These are phyloP conservation scores for Falco novaeseelandiae DNA, from an alignment of 2,797 vertebrate genomes.

Conservation along the genomic window DNA sequence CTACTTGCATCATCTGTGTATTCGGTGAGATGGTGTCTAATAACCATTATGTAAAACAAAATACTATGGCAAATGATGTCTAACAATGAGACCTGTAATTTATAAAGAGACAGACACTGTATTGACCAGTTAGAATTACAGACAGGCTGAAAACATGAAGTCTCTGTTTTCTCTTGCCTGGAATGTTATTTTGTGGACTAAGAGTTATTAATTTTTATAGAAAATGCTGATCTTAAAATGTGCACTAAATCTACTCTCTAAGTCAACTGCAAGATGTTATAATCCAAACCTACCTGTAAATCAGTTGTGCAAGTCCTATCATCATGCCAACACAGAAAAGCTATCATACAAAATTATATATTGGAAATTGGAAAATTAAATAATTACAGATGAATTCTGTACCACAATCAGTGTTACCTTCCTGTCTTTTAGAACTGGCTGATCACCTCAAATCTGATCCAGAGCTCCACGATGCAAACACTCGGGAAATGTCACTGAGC, in stretches of 20 bases:
- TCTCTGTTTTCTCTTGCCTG: neutral
- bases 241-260: neutral
- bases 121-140: neutral
- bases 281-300: neutral
- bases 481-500: neutral
- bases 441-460: neutral
- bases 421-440: neutral
- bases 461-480: neutral
- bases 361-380: neutral
- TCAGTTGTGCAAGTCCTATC: neutral
- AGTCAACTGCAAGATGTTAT: neutral
- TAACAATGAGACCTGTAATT: neutral
- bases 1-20: neutral
- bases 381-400: neutral
- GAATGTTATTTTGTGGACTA: neutral
- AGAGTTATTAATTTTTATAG: neutral
- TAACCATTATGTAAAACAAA: neutral
- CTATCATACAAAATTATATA: neutral
- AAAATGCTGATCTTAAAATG: neutral
- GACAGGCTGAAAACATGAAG: neutral
- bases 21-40: neutral
- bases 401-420: neutral
- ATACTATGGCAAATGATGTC: neutral
- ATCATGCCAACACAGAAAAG: neutral
- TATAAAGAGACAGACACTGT: neutral